Percentiles rank a stretch among this genome's conserved stretches.
phyloP scores from a whole-genome alignment of 35 echinoderm and acorn worm species.

The Apostichopus parvimensis region DNA sequence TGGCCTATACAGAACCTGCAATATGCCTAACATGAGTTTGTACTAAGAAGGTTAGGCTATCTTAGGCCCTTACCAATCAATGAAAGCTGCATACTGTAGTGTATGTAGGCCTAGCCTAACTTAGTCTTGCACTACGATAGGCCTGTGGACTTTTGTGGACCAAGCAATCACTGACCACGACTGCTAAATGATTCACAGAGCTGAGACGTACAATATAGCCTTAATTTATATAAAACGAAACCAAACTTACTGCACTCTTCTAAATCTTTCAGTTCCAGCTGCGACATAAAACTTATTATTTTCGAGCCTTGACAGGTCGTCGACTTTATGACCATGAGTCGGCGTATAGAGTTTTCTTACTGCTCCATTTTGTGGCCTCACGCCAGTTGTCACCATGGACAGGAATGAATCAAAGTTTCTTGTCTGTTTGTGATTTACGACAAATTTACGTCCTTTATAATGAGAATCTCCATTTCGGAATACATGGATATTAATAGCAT shows the following conservation, averaged over 20 bases:
- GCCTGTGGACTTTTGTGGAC: too few species aligned
- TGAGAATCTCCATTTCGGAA: conserved; percentile 81
- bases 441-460: conserved; percentile 71
- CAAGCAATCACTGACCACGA: too few species aligned
- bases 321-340: conserved; percentile 60
- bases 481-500: conserved; percentile 75
- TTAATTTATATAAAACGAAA: not conserved
- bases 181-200: too few species aligned
- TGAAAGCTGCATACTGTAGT: not conserved
- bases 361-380: conserved; percentile 63
- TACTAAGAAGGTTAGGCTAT: too few species aligned
- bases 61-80: too few species aligned
- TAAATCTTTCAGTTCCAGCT: conserved; percentile 79
- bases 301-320: conserved; percentile 61
- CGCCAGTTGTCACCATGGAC: conserved; percentile 66
- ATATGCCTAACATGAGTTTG: too few species aligned
- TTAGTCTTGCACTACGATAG: not conserved
- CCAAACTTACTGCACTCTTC: conserved; percentile 70
- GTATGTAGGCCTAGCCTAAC: not conserved
- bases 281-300: conserved; percentile 81
- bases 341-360: conserved; percentile 75
- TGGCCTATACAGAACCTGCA: too few species aligned
- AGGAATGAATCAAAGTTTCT: conserved; percentile 78
- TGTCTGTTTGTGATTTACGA: conserved; percentile 72
- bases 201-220: too few species aligned